Evolutionary conservation across 2,888 invertebrate genomes (phyloP).

Genomic region (Caenorhabditis japonica): DNA sequence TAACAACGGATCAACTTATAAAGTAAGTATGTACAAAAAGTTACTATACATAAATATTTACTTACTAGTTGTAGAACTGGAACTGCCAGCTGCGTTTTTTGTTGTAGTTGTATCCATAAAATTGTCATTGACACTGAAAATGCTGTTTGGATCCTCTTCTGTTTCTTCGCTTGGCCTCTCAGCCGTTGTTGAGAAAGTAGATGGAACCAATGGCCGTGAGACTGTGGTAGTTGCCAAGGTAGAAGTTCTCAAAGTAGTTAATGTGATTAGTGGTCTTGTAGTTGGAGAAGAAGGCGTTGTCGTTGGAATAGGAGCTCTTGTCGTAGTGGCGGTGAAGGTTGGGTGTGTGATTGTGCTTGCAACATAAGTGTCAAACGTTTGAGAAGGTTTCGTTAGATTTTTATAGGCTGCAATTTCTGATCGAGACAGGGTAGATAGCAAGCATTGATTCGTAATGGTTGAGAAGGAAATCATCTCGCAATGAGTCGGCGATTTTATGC

Average conservation of each 20-base stretch:
- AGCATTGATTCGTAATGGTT: constrained; percentile 20
- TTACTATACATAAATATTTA: neutral
- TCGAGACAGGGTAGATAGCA: constrained; percentile 5
- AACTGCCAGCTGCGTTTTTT: constrained; percentile 19
- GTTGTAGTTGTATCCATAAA: constrained; percentile 30
- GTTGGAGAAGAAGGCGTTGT: neutral
- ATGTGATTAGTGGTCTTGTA: neutral
- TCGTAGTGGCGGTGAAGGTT: neutral
- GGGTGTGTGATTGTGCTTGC: constrained; percentile 12
- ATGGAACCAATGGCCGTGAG: neutral
- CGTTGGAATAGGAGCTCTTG: constrained; percentile 8
- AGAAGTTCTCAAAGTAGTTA: neutral
- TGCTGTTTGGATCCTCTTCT: constrained; percentile 30
- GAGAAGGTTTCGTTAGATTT: constrained; percentile 20
- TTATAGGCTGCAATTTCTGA: constrained; percentile 4
- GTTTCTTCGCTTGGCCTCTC: constrained; percentile 20
- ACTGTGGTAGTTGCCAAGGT: neutral
- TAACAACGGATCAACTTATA: too few species aligned
- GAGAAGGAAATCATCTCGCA: constrained; percentile 39
- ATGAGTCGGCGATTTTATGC: constrained; percentile 17
- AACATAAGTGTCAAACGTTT: constrained; percentile 25
- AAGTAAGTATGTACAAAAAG: too few species aligned
- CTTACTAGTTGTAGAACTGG: neutral
- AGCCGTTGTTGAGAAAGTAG: neutral
- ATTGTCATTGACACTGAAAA: constrained; percentile 32